Percentiles rank a stretch among this genome's conserved stretches.
Evolutionary conservation across 2,888 invertebrate species (phyloP).

Genomic region (Hyles lineata): DNA sequence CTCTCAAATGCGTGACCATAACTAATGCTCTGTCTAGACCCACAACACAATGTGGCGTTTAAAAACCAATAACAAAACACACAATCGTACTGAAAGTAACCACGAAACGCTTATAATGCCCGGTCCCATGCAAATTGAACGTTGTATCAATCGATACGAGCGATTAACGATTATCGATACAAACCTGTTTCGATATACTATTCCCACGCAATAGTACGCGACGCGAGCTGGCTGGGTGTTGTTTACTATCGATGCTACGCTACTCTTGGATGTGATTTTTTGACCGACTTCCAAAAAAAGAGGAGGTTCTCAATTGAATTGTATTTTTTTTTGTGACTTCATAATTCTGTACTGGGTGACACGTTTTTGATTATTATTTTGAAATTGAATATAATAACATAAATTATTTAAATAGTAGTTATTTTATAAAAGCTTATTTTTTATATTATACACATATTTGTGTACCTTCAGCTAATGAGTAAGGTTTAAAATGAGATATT

Average conservation of each 20-base stretch:
- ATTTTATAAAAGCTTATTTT: too few relatives aligned
- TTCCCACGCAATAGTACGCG: conserved; percentile 41
- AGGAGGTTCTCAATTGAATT: too few relatives aligned
- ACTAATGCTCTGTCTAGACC: conserved; percentile 26
- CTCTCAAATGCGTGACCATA: conserved; percentile 23
- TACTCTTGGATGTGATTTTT: neutral
- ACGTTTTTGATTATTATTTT: too few relatives aligned
- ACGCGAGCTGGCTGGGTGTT: neutral
- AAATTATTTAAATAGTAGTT: too few relatives aligned
- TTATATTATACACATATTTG: too few relatives aligned
- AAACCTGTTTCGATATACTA: conserved; percentile 50
- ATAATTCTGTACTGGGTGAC: too few relatives aligned
- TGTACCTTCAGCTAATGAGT: too few relatives aligned
- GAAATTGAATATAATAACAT: too few relatives aligned
- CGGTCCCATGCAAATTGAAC: conserved; percentile 45
- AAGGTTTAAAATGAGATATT: too few relatives aligned
- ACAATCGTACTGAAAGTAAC: conserved; percentile 26
- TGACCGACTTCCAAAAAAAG: too few relatives aligned
- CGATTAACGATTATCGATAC: conserved; percentile 44
- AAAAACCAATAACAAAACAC: conserved; percentile 29
- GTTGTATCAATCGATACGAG: conserved; percentile 44
- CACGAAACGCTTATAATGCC: conserved; percentile 37
- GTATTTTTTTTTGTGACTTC: too few relatives aligned
- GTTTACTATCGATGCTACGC: conserved; percentile 1
- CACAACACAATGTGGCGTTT: conserved; percentile 22